Percentiles rank a stretch among this genome's conserved stretches.
These are phyloP conservation scores for Brachyrhaphis roseni DNA, from an alignment of 2,797 vertebrate species.

Conservation along the genomic window DNA sequence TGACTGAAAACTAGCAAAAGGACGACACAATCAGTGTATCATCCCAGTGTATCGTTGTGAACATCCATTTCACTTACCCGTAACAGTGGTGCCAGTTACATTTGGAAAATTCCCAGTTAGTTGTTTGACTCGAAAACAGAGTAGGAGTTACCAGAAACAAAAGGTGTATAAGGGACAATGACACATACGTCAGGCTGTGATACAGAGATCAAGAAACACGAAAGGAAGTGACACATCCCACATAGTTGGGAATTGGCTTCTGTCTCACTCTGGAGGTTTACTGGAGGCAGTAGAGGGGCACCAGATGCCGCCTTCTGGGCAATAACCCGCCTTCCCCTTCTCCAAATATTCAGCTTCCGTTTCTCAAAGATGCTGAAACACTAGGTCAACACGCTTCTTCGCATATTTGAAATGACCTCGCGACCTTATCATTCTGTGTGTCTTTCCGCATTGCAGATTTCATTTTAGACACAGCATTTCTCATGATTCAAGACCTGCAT, in stretches of 20 bases:
- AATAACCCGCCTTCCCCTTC: slow-evolving; percentile 34
- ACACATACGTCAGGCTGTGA: slow-evolving; percentile 41
- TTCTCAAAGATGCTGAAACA: slow-evolving; percentile 48
- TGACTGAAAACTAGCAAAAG: slow-evolving; percentile 44
- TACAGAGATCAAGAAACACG: slow-evolving; percentile 23
- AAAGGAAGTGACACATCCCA: slow-evolving; percentile 71
- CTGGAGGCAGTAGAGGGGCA: slow-evolving; percentile 45
- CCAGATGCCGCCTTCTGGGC: slow-evolving; percentile 48
- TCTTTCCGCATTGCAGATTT: slow-evolving; percentile 43
- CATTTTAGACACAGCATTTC: slow-evolving; percentile 29
- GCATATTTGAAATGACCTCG: slow-evolving; percentile 53
- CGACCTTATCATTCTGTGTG: slow-evolving; percentile 33
- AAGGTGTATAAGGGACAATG: slow-evolving; percentile 20
- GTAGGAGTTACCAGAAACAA: slow-evolving; percentile 49
- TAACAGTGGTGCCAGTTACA: neutral
- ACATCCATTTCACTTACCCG: neutral
- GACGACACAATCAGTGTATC: slow-evolving; percentile 19
- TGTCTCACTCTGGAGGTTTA: slow-evolving; percentile 33
- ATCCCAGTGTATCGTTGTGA: neutral
- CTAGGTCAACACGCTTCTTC: slow-evolving; percentile 41
- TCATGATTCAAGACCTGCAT: slow-evolving; percentile 39
- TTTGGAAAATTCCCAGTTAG: slow-evolving; percentile 48
- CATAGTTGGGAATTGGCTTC: slow-evolving; percentile 29
- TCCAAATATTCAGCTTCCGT: slow-evolving; percentile 64
- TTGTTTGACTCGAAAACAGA: slow-evolving; percentile 34